Evolutionary conservation across 1,140 invertebrate genomes (phyloP).

Genomic region (Brachionus paranguensis): DNA sequence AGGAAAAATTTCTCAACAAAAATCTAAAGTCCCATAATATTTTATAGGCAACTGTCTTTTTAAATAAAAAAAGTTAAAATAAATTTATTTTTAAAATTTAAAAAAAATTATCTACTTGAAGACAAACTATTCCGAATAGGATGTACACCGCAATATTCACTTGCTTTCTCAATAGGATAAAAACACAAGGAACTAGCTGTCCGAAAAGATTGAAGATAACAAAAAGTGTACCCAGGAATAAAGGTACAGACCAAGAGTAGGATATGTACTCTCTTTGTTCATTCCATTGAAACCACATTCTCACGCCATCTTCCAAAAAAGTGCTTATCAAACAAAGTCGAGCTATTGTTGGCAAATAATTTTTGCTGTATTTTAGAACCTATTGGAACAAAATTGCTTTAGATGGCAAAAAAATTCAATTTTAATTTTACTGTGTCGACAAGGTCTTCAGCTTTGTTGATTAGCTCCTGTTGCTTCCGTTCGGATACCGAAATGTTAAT

Average conservation of each 20-base stretch:
- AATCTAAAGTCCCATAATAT: slow-evolving; percentile 98
- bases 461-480: slow-evolving; percentile 30
- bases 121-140: slow-evolving; percentile 87
- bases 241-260: slow-evolving; percentile 45
- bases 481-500: slow-evolving; percentile 34
- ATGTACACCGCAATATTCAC: slow-evolving; percentile 89
- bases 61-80: slow-evolving; percentile 46
- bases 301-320: slow-evolving; percentile 95
- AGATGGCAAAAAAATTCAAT: no score
- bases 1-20: slow-evolving; percentile 77
- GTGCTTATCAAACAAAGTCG: slow-evolving; percentile 95
- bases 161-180: slow-evolving; percentile 85
- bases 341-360: slow-evolving; percentile 87
- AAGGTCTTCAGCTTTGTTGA: slow-evolving; percentile 36
- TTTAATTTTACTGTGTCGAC: slow-evolving; percentile 17
- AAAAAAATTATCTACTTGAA: slow-evolving; percentile 64
- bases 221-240: slow-evolving; percentile 79
- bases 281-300: slow-evolving; percentile 98
- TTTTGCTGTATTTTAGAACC: slow-evolving; percentile 62
- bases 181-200: slow-evolving; percentile 85
- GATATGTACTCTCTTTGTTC: slow-evolving; percentile 94
- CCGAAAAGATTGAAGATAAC: slow-evolving; percentile 87
- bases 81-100: not conserved
- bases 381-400: not conserved
- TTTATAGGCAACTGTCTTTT: slow-evolving; percentile 90